Percentiles rank a stretch among this genome's conserved stretches.
Conservation (phyloP, 2,797 vertebrate species). For the Bufotes viridis region DNA sequence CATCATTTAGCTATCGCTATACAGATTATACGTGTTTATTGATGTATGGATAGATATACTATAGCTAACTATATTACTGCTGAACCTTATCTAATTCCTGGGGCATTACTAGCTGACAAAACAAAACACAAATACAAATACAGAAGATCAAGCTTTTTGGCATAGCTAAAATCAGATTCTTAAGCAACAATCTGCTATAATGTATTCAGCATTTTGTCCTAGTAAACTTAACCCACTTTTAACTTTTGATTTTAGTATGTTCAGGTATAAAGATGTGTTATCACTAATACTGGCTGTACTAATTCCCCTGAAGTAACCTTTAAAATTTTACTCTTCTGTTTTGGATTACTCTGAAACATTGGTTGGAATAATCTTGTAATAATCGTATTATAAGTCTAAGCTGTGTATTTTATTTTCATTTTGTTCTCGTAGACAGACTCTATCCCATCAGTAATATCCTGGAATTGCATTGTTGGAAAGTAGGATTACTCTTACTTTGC, state of each 20-base stretch:
- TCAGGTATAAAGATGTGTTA: conserved; percentile 1
- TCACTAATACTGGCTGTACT: neutral
- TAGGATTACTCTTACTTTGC: conserved; percentile 29
- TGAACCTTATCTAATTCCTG: too few species aligned
- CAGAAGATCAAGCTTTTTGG: too few species aligned
- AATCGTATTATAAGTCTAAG: conserved; percentile 32
- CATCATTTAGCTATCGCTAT: too few species aligned
- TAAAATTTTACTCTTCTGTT: conserved; percentile 3
- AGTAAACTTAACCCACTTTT: neutral
- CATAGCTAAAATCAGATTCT: too few species aligned
- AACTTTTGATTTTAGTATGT: neutral
- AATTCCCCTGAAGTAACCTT: neutral
- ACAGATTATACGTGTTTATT: too few species aligned
- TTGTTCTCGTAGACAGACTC: conserved; percentile 37
- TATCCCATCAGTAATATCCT: conserved; percentile 34
- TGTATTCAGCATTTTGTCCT: neutral
- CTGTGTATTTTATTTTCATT: conserved; percentile 30
- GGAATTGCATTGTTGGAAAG: conserved; percentile 33
- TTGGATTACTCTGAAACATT: neutral
- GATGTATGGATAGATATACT: too few species aligned
- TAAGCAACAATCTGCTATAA: too few species aligned
- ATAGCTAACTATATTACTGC: too few species aligned
- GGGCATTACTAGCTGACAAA: too few species aligned
- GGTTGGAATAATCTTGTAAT: conserved; percentile 18
- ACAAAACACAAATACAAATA: too few species aligned